Evolutionary conservation across 2,797 vertebrate species (phyloP), one percentile per base, ranked within the genome.

Genomic region (Rhynchotus rufescens): DNA sequence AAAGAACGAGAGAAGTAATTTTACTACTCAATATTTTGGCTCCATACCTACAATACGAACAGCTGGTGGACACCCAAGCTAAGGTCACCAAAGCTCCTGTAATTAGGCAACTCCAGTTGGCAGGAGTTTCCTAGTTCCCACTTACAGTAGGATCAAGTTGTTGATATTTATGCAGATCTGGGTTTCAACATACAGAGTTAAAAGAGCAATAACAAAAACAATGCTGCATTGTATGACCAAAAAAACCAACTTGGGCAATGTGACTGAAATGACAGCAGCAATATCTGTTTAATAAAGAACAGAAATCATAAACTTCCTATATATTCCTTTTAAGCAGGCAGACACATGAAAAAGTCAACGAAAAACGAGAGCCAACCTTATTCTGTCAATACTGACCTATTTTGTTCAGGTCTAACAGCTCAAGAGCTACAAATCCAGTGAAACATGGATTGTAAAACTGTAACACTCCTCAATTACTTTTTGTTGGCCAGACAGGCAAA

Each of bases 381-480:
- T 97, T 97, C 95, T 97, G 92, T 96, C 97, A 95, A 52, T 28
- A 69, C 69, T 97, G 96, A 98, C 97, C 97, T 97, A 94, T 96
- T 97, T 97, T 97, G 95, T 97, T 98, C 95, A 96, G 97, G 97
- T 97, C 96, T 97, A 97, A 97, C 97, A 96, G 95, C 97, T 98
- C 95, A 97, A 96, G 97, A 96, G 96, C 95, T 94, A 91, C 94
- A 96, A 83, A 97, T 97, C 93, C 65, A 71, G 94, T 96, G 97
- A 96, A 97, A 97, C 91, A 67, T 13, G 66, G 94, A 96, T 86
- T 97, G 96, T 95, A 97, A 97, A 98, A 95, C 96, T 86, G 1
- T 96, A 97, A 97, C 96, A 96, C 92, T 96, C 96, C 96, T 97
- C 97, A 97, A 97, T 98, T 98, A 97, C 96, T 97, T 98, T 96